phyloP scores from a whole-genome alignment of 2,113 vertebrate genomes.

The Gorsachius goisagi region DNA sequence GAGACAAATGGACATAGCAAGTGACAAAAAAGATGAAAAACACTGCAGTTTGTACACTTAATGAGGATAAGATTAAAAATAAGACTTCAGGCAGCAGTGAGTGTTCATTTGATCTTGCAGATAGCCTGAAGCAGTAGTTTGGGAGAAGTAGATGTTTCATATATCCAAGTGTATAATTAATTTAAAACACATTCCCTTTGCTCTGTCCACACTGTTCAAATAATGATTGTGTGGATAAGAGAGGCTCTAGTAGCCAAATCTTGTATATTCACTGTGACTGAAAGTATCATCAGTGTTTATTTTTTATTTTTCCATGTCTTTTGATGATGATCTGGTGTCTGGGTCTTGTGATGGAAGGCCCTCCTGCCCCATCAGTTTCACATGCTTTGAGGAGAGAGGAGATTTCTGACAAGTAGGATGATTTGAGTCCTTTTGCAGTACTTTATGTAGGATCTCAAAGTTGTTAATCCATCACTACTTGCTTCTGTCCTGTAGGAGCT shows the following conservation, averaged over 20 bases:
- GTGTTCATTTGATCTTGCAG: not conserved
- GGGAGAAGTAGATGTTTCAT: not conserved
- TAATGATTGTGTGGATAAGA: not conserved
- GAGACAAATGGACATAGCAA: not conserved
- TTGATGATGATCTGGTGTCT: not conserved
- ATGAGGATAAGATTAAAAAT: not conserved
- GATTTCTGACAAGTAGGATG: not conserved
- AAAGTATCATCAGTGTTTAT: not conserved
- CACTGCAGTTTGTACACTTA: not conserved
- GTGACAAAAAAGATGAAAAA: not conserved
- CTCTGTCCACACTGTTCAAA: not conserved
- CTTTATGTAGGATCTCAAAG: not conserved
- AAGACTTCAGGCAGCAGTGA: not conserved
- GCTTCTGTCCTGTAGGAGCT: not conserved
- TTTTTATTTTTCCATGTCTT: not conserved
- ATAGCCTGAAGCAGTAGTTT: not conserved
- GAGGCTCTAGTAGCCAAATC: not conserved
- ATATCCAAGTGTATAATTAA: rapidly evolving
- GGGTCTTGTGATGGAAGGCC: not conserved
- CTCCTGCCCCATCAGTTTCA: not conserved
- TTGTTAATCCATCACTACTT: not conserved
- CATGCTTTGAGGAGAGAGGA: not conserved
- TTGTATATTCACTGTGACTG: not conserved
- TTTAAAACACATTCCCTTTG: not conserved
- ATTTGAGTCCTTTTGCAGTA: not conserved